Evolutionary conservation across 2,113 vertebrate genomes (phyloP).

Genomic region (Seriola quinqueradiata): DNA sequence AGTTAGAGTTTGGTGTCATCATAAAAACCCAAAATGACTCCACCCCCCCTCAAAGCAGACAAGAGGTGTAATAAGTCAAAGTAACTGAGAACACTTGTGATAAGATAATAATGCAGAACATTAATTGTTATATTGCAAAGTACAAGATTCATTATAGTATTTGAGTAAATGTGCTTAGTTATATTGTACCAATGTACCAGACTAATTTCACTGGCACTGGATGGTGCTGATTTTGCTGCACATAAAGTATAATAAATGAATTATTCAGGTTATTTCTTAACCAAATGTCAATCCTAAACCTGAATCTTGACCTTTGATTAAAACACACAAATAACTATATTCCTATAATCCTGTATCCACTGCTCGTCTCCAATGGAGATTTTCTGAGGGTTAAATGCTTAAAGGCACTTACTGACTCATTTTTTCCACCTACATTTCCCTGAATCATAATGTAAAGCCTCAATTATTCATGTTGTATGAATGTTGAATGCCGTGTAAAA

Average conservation of each 20-base stretch:
- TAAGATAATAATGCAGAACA: not conserved
- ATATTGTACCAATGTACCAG: too few relatives aligned
- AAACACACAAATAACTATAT: not conserved
- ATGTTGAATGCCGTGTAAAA: constrained; percentile 21
- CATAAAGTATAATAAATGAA: not conserved
- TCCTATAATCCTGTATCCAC: not conserved
- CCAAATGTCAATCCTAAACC: not conserved
- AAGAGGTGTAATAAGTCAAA: not conserved
- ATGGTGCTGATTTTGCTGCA: not conserved
- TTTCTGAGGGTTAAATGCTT: constrained; percentile 28
- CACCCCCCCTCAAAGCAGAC: not conserved
- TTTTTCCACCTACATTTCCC: constrained; percentile 21
- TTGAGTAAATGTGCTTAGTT: too few relatives aligned
- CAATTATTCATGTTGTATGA: constrained; percentile 48
- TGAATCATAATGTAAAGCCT: constrained; percentile 41
- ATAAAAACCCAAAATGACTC: too few relatives aligned
- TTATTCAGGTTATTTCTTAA: not conserved
- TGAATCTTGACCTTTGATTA: not conserved
- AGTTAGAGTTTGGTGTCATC: too few relatives aligned
- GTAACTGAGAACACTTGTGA: not conserved
- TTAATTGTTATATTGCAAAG: not conserved
- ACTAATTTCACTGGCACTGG: too few relatives aligned
- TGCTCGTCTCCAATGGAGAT: constrained; percentile 3
- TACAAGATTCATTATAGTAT: not conserved
- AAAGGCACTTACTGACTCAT: constrained; percentile 11